Conservation (phyloP, 2,888 invertebrate species). For the Allygus modestus region DNA sequence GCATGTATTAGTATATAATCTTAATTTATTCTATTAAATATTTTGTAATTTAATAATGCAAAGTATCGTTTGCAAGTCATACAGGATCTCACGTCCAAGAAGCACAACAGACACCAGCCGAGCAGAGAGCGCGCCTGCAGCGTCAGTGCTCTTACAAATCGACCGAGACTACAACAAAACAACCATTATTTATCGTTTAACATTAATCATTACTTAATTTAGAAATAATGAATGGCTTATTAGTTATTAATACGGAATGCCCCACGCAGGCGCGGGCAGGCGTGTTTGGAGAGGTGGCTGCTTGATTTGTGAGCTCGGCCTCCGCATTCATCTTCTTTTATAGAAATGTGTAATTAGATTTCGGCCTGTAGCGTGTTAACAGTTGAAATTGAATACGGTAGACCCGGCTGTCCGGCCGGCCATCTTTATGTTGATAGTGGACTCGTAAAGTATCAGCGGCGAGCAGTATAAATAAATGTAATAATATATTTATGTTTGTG, state of each 20-base stretch:
- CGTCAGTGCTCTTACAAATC: background rate
- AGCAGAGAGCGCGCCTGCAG: background rate
- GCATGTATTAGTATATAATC: too few relatives aligned
- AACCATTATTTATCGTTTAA: slow-evolving; percentile 51
- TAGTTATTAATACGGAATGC: slow-evolving; percentile 49
- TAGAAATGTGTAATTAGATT: slow-evolving; percentile 56
- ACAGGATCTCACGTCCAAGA: too few relatives aligned
- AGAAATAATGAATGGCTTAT: slow-evolving; percentile 60
- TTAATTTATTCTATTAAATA: too few relatives aligned
- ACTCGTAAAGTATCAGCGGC: slow-evolving; percentile 33
- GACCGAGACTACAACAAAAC: background rate
- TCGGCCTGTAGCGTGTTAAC: slow-evolving; percentile 52
- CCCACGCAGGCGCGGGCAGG: slow-evolving; percentile 6
- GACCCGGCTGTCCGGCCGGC: slow-evolving; percentile 22
- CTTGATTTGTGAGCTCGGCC: slow-evolving; percentile 34
- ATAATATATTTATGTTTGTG: slow-evolving; percentile 52
- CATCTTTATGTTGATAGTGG: slow-evolving; percentile 44
- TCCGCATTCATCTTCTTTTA: slow-evolving; percentile 44
- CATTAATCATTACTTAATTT: slow-evolving; percentile 59
- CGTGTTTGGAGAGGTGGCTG: slow-evolving; percentile 46
- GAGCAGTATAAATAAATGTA: slow-evolving; percentile 42
- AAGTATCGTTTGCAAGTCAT: too few relatives aligned
- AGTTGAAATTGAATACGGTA: slow-evolving; percentile 57
- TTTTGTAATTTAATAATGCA: too few relatives aligned
- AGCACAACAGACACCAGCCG: too few relatives aligned